Evolutionary conservation across 2,888 invertebrate genomes (phyloP).

Genomic region (Acleris sparsana): DNA sequence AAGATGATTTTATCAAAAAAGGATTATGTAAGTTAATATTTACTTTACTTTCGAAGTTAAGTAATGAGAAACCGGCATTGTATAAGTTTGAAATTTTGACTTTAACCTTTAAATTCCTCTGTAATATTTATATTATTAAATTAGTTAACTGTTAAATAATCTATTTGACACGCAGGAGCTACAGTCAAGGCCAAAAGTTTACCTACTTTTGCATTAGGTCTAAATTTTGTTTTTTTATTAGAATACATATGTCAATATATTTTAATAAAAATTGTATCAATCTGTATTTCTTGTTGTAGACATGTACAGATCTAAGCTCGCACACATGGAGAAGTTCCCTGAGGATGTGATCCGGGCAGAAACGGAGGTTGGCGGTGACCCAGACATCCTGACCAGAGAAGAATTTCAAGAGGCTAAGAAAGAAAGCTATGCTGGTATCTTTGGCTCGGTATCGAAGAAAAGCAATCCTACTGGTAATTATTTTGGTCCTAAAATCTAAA

Average conservation of each 20-base stretch:
- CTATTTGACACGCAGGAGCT: no score
- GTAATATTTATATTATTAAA: no score
- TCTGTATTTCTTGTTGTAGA: constrained; percentile 67
- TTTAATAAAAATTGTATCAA: neutral
- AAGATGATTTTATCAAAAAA: constrained; percentile 91
- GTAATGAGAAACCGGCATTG: no score
- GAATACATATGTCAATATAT: no score
- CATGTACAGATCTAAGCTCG: constrained; percentile 85
- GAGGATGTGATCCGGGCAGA: constrained; percentile 90
- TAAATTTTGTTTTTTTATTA: no score
- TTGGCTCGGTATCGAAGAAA: constrained; percentile 68
- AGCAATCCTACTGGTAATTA: constrained; percentile 58
- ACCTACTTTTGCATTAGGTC: no score
- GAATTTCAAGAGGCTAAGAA: constrained; percentile 77
- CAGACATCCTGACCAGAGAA: constrained; percentile 86
- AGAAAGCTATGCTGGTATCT: constrained; percentile 74
- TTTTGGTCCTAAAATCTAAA: constrained; percentile 49
- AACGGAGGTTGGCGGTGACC: constrained; percentile 87
- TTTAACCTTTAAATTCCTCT: no score
- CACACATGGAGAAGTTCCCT: constrained; percentile 91
- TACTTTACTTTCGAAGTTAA: neutral
- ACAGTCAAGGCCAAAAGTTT: no score
- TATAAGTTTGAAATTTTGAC: no score
- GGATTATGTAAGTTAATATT: constrained; percentile 89
- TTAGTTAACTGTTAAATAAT: no score